phyloP scores from a whole-genome alignment of 2,888 invertebrate species.

The Ennomos fuscantarius region DNA sequence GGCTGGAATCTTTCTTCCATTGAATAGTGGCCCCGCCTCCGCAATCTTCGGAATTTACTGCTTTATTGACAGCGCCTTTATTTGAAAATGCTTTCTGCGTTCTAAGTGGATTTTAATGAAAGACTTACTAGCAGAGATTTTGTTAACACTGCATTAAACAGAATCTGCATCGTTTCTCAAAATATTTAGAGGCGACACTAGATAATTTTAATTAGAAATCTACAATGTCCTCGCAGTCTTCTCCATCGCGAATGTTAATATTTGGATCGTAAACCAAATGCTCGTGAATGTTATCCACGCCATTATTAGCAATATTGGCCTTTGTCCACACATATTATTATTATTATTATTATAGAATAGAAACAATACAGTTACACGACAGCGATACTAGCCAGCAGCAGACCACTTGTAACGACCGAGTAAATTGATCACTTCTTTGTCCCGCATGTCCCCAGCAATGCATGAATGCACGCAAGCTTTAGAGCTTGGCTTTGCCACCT shows the following conservation, averaged over 20 bases:
- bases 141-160: too few relatives aligned
- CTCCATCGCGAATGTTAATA: too few relatives aligned
- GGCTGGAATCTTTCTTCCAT: constrained; percentile 45
- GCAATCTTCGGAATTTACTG: constrained; percentile 37
- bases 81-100: constrained; percentile 25
- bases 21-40: constrained; percentile 54
- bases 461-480: constrained; percentile 40
- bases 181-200: too few relatives aligned
- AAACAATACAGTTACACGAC: neutral
- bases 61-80: constrained; percentile 29
- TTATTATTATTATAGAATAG: too few relatives aligned
- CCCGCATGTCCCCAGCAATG: constrained; percentile 33
- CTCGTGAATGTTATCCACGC: too few relatives aligned
- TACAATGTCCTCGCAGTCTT: too few relatives aligned
- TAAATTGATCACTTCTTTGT: constrained; percentile 48
- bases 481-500: neutral
- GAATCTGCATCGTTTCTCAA: too few relatives aligned
- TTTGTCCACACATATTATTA: too few relatives aligned
- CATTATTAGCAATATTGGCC: too few relatives aligned
- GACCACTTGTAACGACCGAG: constrained; percentile 37
- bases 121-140: too few relatives aligned
- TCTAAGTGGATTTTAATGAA: constrained; percentile 20
- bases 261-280: too few relatives aligned
- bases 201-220: too few relatives aligned
- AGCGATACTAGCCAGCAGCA: constrained; percentile 7